Evolutionary conservation across 2,797 vertebrate genomes (phyloP).

Genomic region (Rhynchonycteris naso): DNA sequence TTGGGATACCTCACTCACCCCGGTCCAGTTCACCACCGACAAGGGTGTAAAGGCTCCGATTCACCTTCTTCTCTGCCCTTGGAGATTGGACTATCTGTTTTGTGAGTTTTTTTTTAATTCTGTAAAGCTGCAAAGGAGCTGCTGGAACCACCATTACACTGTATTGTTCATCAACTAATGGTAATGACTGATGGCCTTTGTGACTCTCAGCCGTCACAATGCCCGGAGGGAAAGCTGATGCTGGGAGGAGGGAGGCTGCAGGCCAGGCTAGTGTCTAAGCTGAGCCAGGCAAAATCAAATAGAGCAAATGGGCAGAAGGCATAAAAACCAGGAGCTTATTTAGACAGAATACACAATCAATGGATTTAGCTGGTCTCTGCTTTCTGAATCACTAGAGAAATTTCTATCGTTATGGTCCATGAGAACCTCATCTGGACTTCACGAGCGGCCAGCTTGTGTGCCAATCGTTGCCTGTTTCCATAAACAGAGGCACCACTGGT

Average conservation of each 20-base stretch:
- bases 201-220: constrained; percentile 33
- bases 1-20: too few relatives aligned
- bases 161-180: background rate
- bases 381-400: background rate
- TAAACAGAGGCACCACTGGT: background rate
- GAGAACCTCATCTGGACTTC: constrained; percentile 1
- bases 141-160: background rate
- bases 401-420: background rate
- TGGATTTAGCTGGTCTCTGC: background rate
- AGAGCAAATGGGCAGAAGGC: constrained; percentile 35
- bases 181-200: constrained; percentile 43
- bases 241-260: background rate
- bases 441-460: background rate
- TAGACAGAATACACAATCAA: constrained; percentile 50
- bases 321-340: background rate
- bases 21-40: background rate
- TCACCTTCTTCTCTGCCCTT: background rate
- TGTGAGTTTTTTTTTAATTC: background rate
- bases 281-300: constrained; percentile 62
- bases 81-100: background rate
- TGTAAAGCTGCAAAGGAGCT: background rate
- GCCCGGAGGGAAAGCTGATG: constrained; percentile 45
- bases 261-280: constrained; percentile 29
- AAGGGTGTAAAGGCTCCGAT: background rate
- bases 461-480: background rate